Conservation (phyloP, 2,797 vertebrate species). For the Taeniopygia guttata region DNA sequence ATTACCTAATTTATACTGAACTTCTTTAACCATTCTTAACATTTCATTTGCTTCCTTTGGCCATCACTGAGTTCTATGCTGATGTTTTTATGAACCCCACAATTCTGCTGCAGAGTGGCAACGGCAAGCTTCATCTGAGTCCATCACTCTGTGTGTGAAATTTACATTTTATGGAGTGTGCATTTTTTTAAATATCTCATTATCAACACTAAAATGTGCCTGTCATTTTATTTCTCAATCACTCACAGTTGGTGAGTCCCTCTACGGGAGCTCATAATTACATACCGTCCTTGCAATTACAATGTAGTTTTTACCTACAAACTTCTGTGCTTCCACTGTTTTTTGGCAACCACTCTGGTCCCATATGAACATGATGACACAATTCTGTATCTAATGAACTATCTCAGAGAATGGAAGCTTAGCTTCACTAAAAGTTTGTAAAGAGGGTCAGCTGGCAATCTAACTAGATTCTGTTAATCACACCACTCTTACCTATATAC, state of each 20-base stretch:
- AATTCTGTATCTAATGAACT: not conserved
- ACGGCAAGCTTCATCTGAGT: not conserved
- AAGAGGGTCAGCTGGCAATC: not conserved
- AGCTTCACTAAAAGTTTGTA: not conserved
- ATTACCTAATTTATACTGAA: not conserved
- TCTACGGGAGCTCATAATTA: not conserved
- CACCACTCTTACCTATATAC: not conserved
- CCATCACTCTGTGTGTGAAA: not conserved
- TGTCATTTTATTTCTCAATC: not conserved
- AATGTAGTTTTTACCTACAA: not conserved
- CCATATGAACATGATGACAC: not conserved
- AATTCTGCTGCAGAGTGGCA: not conserved
- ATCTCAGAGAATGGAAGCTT: not conserved
- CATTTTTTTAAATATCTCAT: not conserved
- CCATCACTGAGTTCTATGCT: not conserved
- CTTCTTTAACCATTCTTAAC: not conserved
- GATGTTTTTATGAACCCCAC: not conserved
- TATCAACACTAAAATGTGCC: not conserved
- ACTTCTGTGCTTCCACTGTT: not conserved
- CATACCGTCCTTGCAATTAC: not conserved
- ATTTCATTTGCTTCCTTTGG: not conserved
- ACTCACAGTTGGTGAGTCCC: not conserved
- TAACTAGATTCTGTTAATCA: not conserved
- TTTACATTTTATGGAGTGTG: not conserved
- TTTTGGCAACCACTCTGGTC: not conserved